These are phyloP conservation scores for Apomyelois bistriatella DNA, from an alignment of 2,888 invertebrate genomes.

Conservation along the genomic window DNA sequence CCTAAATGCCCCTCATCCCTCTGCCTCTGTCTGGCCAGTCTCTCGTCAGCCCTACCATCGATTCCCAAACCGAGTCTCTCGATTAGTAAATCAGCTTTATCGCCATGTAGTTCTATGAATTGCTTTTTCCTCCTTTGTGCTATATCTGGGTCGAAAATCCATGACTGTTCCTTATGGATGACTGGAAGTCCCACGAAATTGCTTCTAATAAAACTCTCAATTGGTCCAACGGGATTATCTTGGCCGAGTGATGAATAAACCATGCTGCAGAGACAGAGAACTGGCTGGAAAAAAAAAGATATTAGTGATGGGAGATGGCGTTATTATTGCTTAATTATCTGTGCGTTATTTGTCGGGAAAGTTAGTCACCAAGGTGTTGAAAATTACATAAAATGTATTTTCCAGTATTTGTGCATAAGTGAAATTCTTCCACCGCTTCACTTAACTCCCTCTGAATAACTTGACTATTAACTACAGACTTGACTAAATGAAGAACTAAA, in stretches of 20 bases:
- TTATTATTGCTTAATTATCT: no score
- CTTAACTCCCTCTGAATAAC: no score
- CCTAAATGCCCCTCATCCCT: constrained; percentile 81
- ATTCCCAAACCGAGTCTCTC: constrained; percentile 82
- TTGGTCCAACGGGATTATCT: constrained; percentile 40
- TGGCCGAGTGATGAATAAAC: constrained; percentile 33
- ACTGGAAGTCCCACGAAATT: constrained; percentile 83
- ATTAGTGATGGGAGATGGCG: constrained; percentile 18
- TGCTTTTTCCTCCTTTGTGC: constrained; percentile 78
- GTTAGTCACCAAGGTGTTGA: no score
- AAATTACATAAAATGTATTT: no score
- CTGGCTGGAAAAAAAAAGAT: constrained; percentile 40
- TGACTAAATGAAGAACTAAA: no score
- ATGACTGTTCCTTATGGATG: constrained; percentile 77
- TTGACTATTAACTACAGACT: no score
- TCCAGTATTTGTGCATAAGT: no score
- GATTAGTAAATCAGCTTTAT: constrained; percentile 82
- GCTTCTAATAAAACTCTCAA: constrained; percentile 53
- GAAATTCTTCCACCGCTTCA: no score
- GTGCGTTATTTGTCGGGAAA: no score
- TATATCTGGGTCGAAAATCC: constrained; percentile 84
- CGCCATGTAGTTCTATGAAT: constrained; percentile 82
- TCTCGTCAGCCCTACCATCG: constrained; percentile 81
- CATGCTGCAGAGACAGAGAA: constrained; percentile 36
- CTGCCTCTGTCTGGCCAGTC: constrained; percentile 67